A percentile compares a stretch with the other conserved stretches of the same genome.
phyloP scores from a whole-genome alignment of 2,888 invertebrate species.

The Acronicta leporina region DNA sequence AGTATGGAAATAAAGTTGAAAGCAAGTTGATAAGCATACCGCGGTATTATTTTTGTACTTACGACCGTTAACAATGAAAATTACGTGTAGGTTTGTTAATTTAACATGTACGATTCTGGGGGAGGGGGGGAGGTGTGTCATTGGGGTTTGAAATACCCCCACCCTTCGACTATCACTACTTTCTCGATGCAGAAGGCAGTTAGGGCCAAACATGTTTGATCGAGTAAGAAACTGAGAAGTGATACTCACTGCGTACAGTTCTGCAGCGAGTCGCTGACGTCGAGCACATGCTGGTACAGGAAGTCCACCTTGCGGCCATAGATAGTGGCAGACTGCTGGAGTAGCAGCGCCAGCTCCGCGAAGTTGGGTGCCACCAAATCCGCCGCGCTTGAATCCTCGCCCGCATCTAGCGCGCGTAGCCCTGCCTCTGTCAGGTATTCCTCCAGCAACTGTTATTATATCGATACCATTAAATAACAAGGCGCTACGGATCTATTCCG shows the following conservation, averaged over 20 bases:
- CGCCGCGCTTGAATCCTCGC: constrained; percentile 38
- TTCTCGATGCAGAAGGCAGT: too few relatives aligned
- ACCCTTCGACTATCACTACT: too few relatives aligned
- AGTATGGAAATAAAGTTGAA: too few relatives aligned
- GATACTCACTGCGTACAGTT: constrained; percentile 57
- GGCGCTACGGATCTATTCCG: background rate
- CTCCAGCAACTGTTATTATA: constrained; percentile 83
- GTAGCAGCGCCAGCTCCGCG: constrained; percentile 93
- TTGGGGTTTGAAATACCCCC: too few relatives aligned
- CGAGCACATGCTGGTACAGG: constrained; percentile 80
- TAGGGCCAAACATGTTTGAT: too few relatives aligned
- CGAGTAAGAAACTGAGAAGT: background rate
- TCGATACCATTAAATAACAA: constrained; percentile 22
- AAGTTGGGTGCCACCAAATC: constrained; percentile 88
- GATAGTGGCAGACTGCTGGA: constrained; percentile 92
- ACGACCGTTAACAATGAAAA: too few relatives aligned
- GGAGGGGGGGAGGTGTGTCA: too few relatives aligned
- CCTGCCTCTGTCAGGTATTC: constrained; percentile 88
- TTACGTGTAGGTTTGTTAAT: too few relatives aligned
- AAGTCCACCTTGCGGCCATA: constrained; percentile 93
- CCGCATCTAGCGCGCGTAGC: constrained; percentile 72
- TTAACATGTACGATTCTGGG: too few relatives aligned
- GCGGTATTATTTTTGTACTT: too few relatives aligned
- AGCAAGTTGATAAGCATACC: too few relatives aligned
- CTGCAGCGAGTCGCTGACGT: constrained; percentile 75